Evolutionary conservation across 2,888 invertebrate species (phyloP).

Genomic region (Mythimna vitellina): DNA sequence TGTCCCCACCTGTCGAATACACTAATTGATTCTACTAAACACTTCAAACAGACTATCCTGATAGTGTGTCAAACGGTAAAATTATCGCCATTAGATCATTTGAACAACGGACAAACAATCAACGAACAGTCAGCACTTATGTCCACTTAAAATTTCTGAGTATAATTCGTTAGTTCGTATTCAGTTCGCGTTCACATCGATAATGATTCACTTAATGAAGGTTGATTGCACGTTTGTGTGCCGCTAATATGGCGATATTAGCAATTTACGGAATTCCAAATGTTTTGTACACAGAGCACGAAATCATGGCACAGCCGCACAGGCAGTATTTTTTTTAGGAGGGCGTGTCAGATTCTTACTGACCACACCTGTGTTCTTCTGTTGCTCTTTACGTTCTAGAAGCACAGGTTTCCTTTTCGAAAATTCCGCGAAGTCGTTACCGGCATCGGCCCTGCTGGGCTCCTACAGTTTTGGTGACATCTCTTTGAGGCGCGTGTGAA

Average conservation of each 20-base stretch:
- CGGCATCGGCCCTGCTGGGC: no score
- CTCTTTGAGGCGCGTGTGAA: no score
- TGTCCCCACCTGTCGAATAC: background rate
- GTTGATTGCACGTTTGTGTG: slow-evolving; percentile 64
- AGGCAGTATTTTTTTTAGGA: background rate
- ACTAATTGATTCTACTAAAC: background rate
- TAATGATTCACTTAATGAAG: slow-evolving; percentile 60
- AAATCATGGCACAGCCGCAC: background rate
- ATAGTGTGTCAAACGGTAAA: background rate
- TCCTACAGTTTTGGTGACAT: no score
- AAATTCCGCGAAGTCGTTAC: no score
- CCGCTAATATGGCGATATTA: slow-evolving; percentile 60
- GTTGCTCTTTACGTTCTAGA: no score
- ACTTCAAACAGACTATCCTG: background rate
- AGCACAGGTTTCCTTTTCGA: no score
- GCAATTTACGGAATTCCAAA: slow-evolving; percentile 49
- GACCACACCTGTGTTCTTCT: no score
- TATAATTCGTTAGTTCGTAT: slow-evolving; percentile 49
- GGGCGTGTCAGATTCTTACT: no score
- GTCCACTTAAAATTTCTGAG: slow-evolving; percentile 23
- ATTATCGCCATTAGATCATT: background rate
- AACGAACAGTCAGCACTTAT: slow-evolving; percentile 15
- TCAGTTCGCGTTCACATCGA: slow-evolving; percentile 44
- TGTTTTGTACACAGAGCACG: slow-evolving; percentile 22
- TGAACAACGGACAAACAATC: slow-evolving; percentile 10